Base-by-base conservation (phyloP, 2,888 invertebrate species). In the Leucophora obtusa region DNA sequence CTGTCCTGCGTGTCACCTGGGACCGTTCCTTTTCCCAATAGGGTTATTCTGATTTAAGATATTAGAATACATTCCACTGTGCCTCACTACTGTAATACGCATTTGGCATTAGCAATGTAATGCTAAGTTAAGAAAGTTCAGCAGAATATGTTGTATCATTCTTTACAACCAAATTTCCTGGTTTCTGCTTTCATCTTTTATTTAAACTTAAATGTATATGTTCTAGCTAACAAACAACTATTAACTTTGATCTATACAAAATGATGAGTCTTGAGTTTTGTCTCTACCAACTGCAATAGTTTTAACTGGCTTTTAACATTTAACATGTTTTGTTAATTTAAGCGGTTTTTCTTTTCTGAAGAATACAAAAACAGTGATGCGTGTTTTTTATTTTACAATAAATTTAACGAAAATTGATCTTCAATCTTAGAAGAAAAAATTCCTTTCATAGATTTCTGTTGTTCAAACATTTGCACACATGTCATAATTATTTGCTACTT, bases 401-500 rank as follows among this genome's bases (percentile, higher is more conserved):
- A 38, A 33, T 65, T 35, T 11, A 6, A 50, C 50, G 7, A 47
- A 69, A 68, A 75, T 59, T 80, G 72, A 69, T 80, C 69, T 73
- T 53, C 76, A 69, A 76, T 70, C 58, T 38, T 50, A 56, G 24
- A 54, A 10, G 6, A 24, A 63, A 9, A 53, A 43, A 66, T 60
- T 35, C 60, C 51, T 47, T 60, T 47, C 38, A 74, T 70, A 62
- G 66, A 70, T 73, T 73, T 77, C 35, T 60, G 63, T 62, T 72
- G 54, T 38, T 28, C n/a, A n/a, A 62, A 14, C 43, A 14, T 50
- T n/a, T 72, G 59, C 76, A 66, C 72, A 73, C 76, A 77, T 77
- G 77, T 77, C 73, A 81, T 77, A 81, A 81, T 77, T 73, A 68
- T 76, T 69, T 76, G 76, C 70, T 66, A 66, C 69, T 65, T 54